Conservation (phyloP, 1,140 invertebrate genomes). For the Geopemphigus sp. region DNA sequence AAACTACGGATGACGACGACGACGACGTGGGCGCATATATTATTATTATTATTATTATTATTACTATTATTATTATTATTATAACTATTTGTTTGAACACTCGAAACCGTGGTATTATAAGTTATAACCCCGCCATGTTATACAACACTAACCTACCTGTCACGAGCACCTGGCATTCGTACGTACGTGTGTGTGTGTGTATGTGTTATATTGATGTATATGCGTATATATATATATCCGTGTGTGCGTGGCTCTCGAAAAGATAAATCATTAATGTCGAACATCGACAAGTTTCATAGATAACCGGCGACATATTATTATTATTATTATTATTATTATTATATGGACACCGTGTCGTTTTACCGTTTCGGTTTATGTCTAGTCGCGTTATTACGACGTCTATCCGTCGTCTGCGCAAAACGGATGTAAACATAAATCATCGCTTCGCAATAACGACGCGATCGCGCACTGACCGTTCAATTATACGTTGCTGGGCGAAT, state of each 20-base stretch:
- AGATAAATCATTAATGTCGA: slow-evolving; percentile 40
- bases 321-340: not conserved
- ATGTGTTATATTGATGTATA: not conserved
- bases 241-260: slow-evolving; percentile 9
- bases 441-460: not conserved
- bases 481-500: no score
- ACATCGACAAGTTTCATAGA: slow-evolving; percentile 14
- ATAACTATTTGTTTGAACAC: slow-evolving; percentile 39
- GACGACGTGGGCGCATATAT: not conserved
- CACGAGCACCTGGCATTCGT: slow-evolving; percentile 25
- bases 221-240: not conserved
- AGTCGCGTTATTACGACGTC: no score
- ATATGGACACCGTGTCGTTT: not conserved
- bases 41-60: no score
- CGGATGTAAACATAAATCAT: not conserved
- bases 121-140: no score
- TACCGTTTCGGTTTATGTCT: not conserved
- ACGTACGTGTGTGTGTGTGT: not conserved
- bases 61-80: not conserved
- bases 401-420: no score
- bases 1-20: not conserved
- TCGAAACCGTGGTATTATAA: not conserved
- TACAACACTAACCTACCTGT: slow-evolving; percentile 3
- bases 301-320: not conserved
- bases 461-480: no score